Conservation (phyloP, 2,888 invertebrate genomes). For the Drosophila gaucha region DNA sequence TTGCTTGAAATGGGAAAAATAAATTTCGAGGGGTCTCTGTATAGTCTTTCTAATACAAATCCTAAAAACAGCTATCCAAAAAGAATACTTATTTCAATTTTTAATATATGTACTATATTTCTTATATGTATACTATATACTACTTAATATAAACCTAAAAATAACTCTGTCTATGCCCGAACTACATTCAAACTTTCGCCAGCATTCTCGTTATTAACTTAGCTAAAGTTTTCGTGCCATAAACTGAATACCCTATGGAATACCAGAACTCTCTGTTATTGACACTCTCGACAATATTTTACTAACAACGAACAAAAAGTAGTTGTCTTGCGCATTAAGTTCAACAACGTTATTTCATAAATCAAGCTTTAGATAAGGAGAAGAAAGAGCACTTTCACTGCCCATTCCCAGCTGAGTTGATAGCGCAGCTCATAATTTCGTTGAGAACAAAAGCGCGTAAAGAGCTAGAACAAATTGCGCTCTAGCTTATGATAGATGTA, state of each 20-base stretch:
- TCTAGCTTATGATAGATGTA: constrained; percentile 30
- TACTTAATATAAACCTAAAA: not conserved
- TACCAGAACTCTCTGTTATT: not conserved
- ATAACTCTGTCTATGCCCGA: not conserved
- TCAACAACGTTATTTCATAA: constrained; percentile 21
- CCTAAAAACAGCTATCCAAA: no score
- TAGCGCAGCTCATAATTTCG: constrained; percentile 26
- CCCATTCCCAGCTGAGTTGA: constrained; percentile 24
- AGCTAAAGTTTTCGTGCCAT: not conserved
- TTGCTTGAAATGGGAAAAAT: not conserved
- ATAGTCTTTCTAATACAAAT: no score
- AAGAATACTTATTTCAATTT: no score
- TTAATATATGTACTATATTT: no score
- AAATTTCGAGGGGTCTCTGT: no score
- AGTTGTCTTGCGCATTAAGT: not conserved
- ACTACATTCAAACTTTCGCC: no score
- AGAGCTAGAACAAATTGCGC: constrained; percentile 22
- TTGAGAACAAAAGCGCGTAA: constrained; percentile 20
- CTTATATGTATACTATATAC: no score
- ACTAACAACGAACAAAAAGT: constrained; percentile 10
- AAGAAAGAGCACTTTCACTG: constrained; percentile 2
- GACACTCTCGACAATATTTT: constrained; percentile 1
- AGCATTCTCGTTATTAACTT: not conserved
- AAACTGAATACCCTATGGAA: not conserved
- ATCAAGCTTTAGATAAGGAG: constrained; percentile 26